Percentiles rank a stretch among this genome's conserved stretches.
Conservation (phyloP, 2,888 invertebrate genomes). For the Folsomia manolachei region DNA sequence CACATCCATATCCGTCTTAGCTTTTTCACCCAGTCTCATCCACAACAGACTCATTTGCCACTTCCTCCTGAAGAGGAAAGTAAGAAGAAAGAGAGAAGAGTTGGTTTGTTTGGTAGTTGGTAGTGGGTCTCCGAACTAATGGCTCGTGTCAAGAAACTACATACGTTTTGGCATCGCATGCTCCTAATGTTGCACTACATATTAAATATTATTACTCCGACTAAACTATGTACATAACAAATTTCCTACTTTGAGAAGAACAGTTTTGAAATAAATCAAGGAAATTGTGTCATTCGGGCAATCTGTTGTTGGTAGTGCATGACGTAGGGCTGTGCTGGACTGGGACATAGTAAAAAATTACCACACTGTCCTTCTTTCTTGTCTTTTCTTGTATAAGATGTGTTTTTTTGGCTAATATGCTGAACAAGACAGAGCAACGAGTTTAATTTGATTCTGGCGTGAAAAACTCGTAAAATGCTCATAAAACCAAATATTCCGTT, state of each 20-base stretch:
- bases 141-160: slow-evolving; percentile 21
- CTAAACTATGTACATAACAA: background rate
- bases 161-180: slow-evolving; percentile 16
- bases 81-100: no score
- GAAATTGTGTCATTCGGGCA: slow-evolving; percentile 13
- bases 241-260: background rate
- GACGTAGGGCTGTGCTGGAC: background rate
- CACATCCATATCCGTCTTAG: background rate
- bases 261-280: background rate
- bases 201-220: slow-evolving; percentile 1
- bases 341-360: background rate
- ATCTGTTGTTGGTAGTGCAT: background rate
- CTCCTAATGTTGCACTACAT: slow-evolving; percentile 3
- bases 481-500: background rate
- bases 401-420: no score
- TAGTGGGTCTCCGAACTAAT: slow-evolving; percentile 11
- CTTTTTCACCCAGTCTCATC: background rate
- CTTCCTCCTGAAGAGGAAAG: no score
- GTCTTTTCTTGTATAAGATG: background rate
- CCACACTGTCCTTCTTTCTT: background rate
- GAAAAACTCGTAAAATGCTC: background rate
- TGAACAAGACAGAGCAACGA: no score
- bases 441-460: background rate
- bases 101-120: background rate
- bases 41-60: slow-evolving; percentile 3